Evolutionary conservation across 2,888 invertebrate species (phyloP).

Genomic region (Synanthedon formicaeformis): DNA sequence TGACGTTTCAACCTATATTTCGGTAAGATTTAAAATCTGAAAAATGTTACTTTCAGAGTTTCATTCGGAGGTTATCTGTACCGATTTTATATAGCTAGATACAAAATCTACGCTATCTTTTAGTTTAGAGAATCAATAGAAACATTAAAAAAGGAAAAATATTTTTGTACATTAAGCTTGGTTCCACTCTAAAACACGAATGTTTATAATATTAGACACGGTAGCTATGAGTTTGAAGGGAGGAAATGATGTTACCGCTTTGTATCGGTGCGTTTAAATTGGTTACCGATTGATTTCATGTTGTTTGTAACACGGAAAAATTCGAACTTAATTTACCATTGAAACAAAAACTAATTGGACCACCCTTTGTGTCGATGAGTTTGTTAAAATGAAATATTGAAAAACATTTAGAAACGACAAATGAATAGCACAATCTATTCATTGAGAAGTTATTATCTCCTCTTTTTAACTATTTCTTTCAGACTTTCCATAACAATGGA

Average conservation of each 20-base stretch:
- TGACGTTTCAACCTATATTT: constrained; percentile 8
- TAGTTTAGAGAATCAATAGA: not conserved
- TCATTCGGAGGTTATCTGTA: too few relatives aligned
- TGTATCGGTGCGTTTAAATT: constrained; percentile 37
- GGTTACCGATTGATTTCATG: constrained; percentile 30
- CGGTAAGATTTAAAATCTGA: constrained; percentile 2
- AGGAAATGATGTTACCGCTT: constrained; percentile 50
- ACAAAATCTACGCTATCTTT: too few relatives aligned
- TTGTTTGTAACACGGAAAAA: constrained; percentile 28
- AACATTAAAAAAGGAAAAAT: too few relatives aligned
- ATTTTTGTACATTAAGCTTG: too few relatives aligned
- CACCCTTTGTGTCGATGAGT: constrained; percentile 11
- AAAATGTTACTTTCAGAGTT: too few relatives aligned
- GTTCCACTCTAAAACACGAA: not conserved
- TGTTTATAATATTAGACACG: constrained; percentile 17
- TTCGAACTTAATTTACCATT: constrained; percentile 7
- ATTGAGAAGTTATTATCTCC: too few relatives aligned
- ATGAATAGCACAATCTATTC: too few relatives aligned
- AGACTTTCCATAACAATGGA: too few relatives aligned
- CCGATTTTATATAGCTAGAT: not conserved
- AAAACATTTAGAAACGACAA: too few relatives aligned
- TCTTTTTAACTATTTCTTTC: too few relatives aligned
- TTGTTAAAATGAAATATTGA: not conserved
- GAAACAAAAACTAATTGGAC: constrained; percentile 14
- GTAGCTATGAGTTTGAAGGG: constrained; percentile 22